Evolutionary conservation across 2,888 invertebrate genomes (phyloP).

Genomic region (Malthinus flaveolus): DNA sequence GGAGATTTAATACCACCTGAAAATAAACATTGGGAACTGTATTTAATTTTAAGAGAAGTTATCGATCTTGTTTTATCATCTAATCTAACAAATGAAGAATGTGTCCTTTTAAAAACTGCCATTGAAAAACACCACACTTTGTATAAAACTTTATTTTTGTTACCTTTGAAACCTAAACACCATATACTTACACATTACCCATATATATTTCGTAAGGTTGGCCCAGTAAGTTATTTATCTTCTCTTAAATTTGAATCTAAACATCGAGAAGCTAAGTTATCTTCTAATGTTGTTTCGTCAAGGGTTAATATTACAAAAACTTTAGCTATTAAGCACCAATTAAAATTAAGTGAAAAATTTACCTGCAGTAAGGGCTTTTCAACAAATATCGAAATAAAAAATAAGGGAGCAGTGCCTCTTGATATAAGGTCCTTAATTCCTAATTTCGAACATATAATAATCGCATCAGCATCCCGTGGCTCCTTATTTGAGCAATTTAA

Average conservation of each 20-base stretch:
- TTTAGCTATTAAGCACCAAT: not conserved
- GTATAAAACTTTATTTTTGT: too few species aligned
- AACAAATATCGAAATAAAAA: not conserved
- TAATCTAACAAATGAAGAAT: too few species aligned
- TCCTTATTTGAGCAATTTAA: too few species aligned
- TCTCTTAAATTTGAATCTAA: not conserved
- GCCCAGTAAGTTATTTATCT: slow-evolving; percentile 9
- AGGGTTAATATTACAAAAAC: not conserved
- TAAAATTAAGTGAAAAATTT: not conserved
- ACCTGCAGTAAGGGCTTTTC: not conserved
- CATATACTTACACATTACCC: slow-evolving; percentile 28
- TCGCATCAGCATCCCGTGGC: not conserved
- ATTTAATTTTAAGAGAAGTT: not conserved
- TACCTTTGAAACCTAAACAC: slow-evolving; percentile 24
- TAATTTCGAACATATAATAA: not conserved
- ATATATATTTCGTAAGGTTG: slow-evolving; percentile 14
- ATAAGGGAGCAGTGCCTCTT: too few species aligned
- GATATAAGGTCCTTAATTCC: not conserved
- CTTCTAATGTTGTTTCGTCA: not conserved
- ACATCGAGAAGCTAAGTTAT: not conserved
- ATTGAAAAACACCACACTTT: too few species aligned
- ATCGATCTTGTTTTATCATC: too few species aligned
- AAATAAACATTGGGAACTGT: slow-evolving; percentile 16
- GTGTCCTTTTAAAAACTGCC: too few species aligned
- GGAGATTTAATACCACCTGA: slow-evolving; percentile 26